phyloP scores from a whole-genome alignment of 2,888 invertebrate genomes.

The Ochlodes sylvanus region DNA sequence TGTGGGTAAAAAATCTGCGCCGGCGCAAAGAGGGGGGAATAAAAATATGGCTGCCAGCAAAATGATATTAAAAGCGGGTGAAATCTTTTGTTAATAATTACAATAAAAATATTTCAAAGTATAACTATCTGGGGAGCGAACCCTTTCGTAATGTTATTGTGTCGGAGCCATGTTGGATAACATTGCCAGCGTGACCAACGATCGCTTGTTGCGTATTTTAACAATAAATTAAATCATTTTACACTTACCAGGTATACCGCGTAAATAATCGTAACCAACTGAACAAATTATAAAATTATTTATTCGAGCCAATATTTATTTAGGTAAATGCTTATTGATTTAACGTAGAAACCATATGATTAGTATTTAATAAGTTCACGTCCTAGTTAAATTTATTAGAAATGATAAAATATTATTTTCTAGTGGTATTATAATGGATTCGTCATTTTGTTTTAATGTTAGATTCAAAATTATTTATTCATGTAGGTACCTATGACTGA shows the following conservation, averaged over 20 bases:
- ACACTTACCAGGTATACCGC: neutral
- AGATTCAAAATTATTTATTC: no score
- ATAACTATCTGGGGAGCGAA: slow-evolving; percentile 61
- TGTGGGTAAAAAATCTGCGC: slow-evolving; percentile 54
- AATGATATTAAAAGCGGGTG: slow-evolving; percentile 82
- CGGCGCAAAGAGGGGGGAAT: slow-evolving; percentile 53
- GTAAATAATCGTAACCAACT: no score
- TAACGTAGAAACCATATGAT: no score
- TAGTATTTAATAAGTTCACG: no score
- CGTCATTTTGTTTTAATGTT: no score
- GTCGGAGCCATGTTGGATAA: slow-evolving; percentile 72
- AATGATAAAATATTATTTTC: no score
- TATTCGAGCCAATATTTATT: no score
- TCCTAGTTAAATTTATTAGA: no score
- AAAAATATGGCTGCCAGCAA: slow-evolving; percentile 80
- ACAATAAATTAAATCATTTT: neutral
- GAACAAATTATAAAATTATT: no score
- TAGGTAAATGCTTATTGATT: no score
- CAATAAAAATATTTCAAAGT: slow-evolving; percentile 78
- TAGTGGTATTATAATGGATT: no score
- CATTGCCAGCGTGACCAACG: slow-evolving; percentile 74
- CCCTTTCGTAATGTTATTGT: slow-evolving; percentile 51
- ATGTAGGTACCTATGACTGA: no score
- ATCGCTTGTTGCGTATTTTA: slow-evolving; percentile 28
- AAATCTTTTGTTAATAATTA: slow-evolving; percentile 82